Percentiles rank a stretch among this genome's conserved stretches.
These are phyloP conservation scores for Drosophila arawakana DNA, from an alignment of 1,140 invertebrate species.

Conservation along the genomic window DNA sequence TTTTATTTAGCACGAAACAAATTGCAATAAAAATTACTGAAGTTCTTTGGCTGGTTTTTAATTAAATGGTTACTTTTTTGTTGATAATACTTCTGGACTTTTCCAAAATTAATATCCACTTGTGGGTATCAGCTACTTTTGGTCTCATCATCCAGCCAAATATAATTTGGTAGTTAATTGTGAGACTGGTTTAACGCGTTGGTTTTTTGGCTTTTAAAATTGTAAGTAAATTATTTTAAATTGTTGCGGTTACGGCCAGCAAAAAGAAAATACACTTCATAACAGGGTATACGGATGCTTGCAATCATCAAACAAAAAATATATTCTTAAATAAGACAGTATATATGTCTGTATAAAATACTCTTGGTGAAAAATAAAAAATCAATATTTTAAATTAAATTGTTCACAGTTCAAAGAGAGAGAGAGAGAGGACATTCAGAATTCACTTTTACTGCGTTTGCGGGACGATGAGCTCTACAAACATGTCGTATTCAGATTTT, in stretches of 20 bases:
- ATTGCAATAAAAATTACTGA: no score
- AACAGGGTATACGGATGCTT: background rate
- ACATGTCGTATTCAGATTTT: constrained; percentile 38
- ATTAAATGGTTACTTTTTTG: no score
- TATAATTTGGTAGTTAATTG: constrained; percentile 70
- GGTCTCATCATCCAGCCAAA: constrained; percentile 23
- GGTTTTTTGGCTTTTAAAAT: constrained; percentile 58
- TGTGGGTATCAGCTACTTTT: constrained; percentile 6
- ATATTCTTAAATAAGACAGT: no score
- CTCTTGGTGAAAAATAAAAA: no score
- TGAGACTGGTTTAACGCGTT: constrained; percentile 49
- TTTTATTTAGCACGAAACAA: no score
- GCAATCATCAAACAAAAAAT: no score
- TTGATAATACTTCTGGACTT: no score
- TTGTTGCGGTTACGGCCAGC: constrained; percentile 53
- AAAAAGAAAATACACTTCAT: background rate
- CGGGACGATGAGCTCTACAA: constrained; percentile 22
- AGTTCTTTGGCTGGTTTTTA: no score
- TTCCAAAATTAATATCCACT: no score
- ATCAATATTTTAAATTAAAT: background rate
- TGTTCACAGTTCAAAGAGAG: no score
- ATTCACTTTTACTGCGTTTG: background rate
- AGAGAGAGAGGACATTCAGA: constrained; percentile 21
- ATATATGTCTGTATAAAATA: no score
- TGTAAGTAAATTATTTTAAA: constrained; percentile 75